Percentiles rank a stretch among this genome's conserved stretches.
Evolutionary conservation across 2,113 vertebrate genomes (phyloP).

Genomic region (Rhynchopsitta pachyrhyncha): DNA sequence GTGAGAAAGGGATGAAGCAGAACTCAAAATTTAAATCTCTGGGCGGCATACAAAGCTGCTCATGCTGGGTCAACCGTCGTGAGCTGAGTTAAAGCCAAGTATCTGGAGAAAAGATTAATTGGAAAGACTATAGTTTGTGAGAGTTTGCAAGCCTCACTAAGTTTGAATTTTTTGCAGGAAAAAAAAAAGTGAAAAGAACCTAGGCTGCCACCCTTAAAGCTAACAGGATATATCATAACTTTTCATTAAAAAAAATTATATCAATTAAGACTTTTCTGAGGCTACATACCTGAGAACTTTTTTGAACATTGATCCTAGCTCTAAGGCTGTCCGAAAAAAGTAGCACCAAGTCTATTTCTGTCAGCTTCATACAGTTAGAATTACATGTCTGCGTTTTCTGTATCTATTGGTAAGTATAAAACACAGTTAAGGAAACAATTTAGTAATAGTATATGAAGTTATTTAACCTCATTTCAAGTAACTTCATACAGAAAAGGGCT

Average conservation of each 20-base stretch:
- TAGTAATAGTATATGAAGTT: background rate
- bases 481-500: background rate
- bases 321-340: background rate
- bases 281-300: background rate
- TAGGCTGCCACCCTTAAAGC: background rate
- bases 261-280: background rate
- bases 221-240: background rate
- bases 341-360: background rate
- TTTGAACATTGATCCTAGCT: background rate
- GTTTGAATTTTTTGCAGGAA: fast-evolving
- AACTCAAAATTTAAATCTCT: background rate
- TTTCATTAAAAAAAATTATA: background rate
- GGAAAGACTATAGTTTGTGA: background rate
- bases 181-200: background rate
- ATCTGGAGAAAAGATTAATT: background rate
- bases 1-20: background rate
- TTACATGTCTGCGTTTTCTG: background rate
- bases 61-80: background rate
- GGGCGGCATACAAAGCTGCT: background rate
- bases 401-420: background rate
- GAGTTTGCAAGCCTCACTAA: background rate
- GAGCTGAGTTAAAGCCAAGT: background rate
- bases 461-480: background rate
- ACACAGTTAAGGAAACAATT: background rate
- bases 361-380: background rate